phyloP scores from a whole-genome alignment of 37 sponge, comb jelly and placozoan species.

The Cliona cf. orientalis region DNA sequence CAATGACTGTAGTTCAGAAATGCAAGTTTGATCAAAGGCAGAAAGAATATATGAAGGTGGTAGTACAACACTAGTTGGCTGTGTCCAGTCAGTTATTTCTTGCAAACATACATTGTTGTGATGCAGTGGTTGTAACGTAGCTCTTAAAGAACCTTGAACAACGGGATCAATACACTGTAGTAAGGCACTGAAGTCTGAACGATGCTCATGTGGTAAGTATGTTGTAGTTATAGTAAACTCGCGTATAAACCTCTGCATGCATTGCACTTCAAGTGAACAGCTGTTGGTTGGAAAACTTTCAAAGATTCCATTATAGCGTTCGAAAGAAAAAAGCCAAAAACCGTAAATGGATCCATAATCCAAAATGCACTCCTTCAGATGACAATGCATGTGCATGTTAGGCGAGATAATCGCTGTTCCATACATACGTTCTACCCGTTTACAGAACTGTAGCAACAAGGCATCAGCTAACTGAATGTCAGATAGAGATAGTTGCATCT shows the following conservation, averaged over 20 bases:
- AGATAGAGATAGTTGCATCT: background rate
- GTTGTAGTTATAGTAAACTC: background rate
- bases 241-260: background rate
- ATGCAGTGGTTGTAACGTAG: too few species aligned
- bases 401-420: conserved; percentile 26
- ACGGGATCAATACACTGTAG: too few species aligned
- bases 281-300: conserved; percentile 26
- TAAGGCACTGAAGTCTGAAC: too few species aligned
- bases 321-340: conserved; percentile 47
- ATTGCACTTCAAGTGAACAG: conserved; percentile 17
- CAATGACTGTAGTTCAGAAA: too few species aligned
- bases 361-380: conserved; percentile 13
- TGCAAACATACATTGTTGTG: too few species aligned
- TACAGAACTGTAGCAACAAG: conserved; percentile 51
- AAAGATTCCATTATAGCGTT: conserved; percentile 51
- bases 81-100: too few species aligned
- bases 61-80: too few species aligned
- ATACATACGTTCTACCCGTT: conserved; percentile 24
- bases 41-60: too few species aligned
- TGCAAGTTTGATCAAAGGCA: too few species aligned
- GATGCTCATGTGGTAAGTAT: too few species aligned
- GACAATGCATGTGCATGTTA: conserved; percentile 55
- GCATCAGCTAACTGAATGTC: conserved; percentile 38
- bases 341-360: conserved; percentile 49
- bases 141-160: too few species aligned